A percentile compares a stretch with the other conserved stretches of the same genome.
phyloP scores from a whole-genome alignment of 2,113 vertebrate species.

The Smithornis capensis region DNA sequence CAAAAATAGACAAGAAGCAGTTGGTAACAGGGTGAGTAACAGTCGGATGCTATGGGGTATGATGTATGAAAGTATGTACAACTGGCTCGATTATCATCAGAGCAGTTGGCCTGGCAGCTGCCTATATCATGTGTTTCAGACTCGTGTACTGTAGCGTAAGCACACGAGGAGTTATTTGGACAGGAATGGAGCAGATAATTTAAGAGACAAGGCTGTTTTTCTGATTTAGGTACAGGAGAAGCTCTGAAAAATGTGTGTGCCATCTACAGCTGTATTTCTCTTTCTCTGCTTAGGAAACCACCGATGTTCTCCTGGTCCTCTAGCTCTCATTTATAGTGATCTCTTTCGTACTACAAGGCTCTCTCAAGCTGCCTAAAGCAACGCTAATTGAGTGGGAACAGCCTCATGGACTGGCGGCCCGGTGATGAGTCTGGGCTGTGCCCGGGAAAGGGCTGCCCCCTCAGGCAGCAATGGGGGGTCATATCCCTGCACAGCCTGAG shows the following conservation, averaged over 20 bases:
- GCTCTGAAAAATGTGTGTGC: not conserved
- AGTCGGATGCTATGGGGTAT: not conserved
- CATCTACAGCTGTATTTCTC: not conserved
- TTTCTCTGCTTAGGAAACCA: not conserved
- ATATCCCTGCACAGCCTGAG: not conserved
- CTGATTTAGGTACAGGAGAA: not conserved
- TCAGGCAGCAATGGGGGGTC: not conserved
- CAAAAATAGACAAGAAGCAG: conserved; percentile 25
- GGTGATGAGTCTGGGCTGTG: not conserved
- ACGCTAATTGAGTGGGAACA: not conserved
- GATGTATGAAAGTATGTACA: not conserved
- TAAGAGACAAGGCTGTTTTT: not conserved
- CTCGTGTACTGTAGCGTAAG: not conserved
- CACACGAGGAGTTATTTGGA: not conserved
- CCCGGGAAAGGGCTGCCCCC: not conserved
- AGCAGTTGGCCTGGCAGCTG: conserved; percentile 55
- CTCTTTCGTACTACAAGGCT: not conserved
- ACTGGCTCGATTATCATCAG: conserved; percentile 17
- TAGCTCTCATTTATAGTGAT: not conserved
- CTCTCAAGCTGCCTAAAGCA: not conserved
- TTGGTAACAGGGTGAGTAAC: conserved; percentile 28
- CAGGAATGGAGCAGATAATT: not conserved
- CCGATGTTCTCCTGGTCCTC: not conserved
- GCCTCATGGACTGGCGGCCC: not conserved
- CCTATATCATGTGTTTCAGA: not conserved